A percentile compares a stretch with the other conserved stretches of the same genome.
Evolutionary conservation across 1,140 invertebrate genomes (phyloP).

Genomic region (Aphaenogaster floridana): DNA sequence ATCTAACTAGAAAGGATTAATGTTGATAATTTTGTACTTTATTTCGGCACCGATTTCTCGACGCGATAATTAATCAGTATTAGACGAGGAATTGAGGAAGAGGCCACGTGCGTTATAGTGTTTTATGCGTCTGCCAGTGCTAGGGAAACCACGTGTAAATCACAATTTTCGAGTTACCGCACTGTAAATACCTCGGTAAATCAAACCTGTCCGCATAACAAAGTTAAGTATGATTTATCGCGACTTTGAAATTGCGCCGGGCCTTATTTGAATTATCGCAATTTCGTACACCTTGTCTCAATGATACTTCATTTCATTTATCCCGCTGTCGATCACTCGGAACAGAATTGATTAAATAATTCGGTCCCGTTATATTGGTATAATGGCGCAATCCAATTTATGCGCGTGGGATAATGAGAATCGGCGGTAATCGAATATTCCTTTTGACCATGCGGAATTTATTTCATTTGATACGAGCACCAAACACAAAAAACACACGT

Average conservation of each 20-base stretch:
- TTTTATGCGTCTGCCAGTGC: conserved; percentile 47
- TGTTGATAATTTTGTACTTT: not conserved
- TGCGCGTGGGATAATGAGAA: conserved; percentile 34
- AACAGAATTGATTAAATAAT: conserved; percentile 16
- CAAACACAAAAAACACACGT: conserved; percentile 32
- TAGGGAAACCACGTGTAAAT: conserved; percentile 51
- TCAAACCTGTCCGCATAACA: conserved; percentile 45
- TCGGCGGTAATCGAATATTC: conserved; percentile 46
- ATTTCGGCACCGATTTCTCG: not conserved
- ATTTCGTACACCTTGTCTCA: conserved; percentile 5
- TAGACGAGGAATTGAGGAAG: conserved; percentile 10
- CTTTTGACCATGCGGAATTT: conserved; percentile 56
- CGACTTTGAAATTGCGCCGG: conserved; percentile 40
- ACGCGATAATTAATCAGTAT: conserved; percentile 50
- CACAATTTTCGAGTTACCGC: conserved; percentile 62
- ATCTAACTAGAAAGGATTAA: not conserved
- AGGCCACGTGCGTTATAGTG: conserved; percentile 36
- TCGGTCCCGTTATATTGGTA: conserved; percentile 18
- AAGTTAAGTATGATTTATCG: conserved; percentile 42
- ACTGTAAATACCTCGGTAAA: conserved; percentile 46
- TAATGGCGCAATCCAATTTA: conserved; percentile 36
- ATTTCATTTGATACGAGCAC: conserved; percentile 33
- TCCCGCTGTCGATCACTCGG: not conserved
- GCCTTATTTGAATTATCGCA: conserved; percentile 36
- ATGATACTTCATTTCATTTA: not conserved